Conservation (phyloP, 2,797 vertebrate species). For the Neosalanx taihuensis region DNA sequence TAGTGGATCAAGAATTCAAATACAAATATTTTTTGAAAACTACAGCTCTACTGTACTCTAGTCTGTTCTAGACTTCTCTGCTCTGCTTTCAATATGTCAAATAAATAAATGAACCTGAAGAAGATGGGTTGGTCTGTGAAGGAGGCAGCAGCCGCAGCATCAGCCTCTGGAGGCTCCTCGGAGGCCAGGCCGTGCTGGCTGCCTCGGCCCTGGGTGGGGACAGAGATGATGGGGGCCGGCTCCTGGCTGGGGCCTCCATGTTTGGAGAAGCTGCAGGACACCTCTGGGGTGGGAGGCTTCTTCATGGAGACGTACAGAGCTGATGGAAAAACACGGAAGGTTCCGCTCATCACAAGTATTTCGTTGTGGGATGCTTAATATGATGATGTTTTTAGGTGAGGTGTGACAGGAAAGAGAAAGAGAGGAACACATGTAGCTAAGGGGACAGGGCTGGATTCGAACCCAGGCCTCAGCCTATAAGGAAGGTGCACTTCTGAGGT, state of each 20-base stretch:
- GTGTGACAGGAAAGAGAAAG: too few relatives aligned
- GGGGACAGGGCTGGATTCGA: too few relatives aligned
- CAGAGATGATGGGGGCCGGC: conserved; percentile 87
- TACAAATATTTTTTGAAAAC: background rate
- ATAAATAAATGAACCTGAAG: conserved; percentile 80
- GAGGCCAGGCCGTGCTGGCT: conserved; percentile 72
- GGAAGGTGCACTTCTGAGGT: background rate
- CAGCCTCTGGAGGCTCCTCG: conserved; percentile 57
- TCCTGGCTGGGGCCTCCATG: conserved; percentile 75
- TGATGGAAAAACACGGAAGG: conserved; percentile 20
- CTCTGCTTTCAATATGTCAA: background rate
- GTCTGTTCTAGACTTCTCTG: background rate
- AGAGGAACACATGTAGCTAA: too few relatives aligned
- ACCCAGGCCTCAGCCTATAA: background rate
- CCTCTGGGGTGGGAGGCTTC: conserved; percentile 83
- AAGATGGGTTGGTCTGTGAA: conserved; percentile 93
- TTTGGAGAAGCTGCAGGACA: conserved; percentile 88
- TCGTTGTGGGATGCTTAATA: too few relatives aligned
- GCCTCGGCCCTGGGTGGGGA: conserved; percentile 80
- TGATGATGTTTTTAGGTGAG: too few relatives aligned
- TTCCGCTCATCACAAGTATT: too few relatives aligned
- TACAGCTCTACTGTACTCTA: background rate
- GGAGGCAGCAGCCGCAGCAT: conserved; percentile 57
- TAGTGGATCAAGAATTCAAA: background rate
- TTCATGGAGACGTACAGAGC: conserved; percentile 76